Evolutionary conservation across 2,888 invertebrate genomes (phyloP).

Genomic region (Perithous albicinctus): DNA sequence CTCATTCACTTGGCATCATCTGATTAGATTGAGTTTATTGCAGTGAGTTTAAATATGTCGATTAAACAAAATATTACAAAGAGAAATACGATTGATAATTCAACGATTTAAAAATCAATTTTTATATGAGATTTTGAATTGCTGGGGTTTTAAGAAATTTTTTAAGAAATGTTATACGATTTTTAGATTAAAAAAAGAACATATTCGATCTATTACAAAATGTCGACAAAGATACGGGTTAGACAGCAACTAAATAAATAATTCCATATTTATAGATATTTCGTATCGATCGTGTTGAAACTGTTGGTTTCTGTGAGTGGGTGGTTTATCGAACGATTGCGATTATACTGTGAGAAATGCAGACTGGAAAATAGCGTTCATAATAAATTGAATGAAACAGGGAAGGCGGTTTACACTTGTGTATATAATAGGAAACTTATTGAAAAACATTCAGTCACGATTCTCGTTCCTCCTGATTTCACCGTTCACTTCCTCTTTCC

Average conservation of each 20-base stretch:
- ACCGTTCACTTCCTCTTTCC: neutral
- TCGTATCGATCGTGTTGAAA: neutral
- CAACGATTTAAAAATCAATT: neutral
- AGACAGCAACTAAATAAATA: neutral
- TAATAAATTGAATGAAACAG: neutral
- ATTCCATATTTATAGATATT: neutral
- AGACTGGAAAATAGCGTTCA: constrained; percentile 4
- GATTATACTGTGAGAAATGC: constrained; percentile 5
- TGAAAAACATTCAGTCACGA: neutral
- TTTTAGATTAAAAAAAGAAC: no score
- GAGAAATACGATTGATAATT: neutral
- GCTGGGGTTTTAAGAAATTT: no score
- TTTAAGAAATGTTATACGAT: no score
- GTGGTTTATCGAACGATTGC: neutral
- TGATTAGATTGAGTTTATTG: constrained; percentile 1
- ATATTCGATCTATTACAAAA: neutral
- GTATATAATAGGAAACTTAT: constrained; percentile 6
- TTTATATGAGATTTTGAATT: no score
- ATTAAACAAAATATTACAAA: neutral
- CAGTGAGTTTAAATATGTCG: neutral
- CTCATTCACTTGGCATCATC: no score
- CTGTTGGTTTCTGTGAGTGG: neutral
- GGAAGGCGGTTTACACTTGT: neutral
- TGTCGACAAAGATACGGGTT: neutral
- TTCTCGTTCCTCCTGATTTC: neutral